These are phyloP conservation scores for Globicephala melas DNA, from an alignment of 2,113 vertebrate species.

Conservation along the genomic window DNA sequence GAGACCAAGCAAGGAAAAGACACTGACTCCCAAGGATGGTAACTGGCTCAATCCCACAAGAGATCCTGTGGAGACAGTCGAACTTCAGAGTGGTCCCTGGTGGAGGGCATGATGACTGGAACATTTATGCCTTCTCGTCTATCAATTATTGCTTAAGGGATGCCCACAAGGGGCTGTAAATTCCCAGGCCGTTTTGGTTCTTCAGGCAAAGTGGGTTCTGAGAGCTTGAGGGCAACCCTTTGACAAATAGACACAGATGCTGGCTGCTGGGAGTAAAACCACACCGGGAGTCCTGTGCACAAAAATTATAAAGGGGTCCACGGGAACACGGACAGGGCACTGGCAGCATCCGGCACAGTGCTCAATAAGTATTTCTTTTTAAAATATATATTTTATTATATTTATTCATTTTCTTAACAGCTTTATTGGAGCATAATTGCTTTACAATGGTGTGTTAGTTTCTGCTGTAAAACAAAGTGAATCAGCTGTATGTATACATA, in stretches of 20 bases:
- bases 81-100: neutral
- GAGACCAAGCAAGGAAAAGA: neutral
- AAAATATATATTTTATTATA: too few species aligned
- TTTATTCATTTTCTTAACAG: too few species aligned
- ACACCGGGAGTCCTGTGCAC: neutral
- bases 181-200: neutral
- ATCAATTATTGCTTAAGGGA: neutral
- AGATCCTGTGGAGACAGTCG: neutral
- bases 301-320: neutral
- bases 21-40: neutral
- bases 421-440: too few species aligned
- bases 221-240: neutral
- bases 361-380: neutral
- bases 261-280: neutral
- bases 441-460: too few species aligned
- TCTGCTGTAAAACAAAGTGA: too few species aligned
- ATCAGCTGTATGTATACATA: too few species aligned
- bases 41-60: neutral
- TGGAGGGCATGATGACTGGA: neutral
- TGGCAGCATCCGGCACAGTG: neutral
- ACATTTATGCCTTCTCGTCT: neutral
- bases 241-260: neutral
- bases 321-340: neutral
- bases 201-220: neutral
- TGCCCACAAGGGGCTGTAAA: neutral